phyloP scores from a whole-genome alignment of 2,888 invertebrate species.

The Cryptus armator region DNA sequence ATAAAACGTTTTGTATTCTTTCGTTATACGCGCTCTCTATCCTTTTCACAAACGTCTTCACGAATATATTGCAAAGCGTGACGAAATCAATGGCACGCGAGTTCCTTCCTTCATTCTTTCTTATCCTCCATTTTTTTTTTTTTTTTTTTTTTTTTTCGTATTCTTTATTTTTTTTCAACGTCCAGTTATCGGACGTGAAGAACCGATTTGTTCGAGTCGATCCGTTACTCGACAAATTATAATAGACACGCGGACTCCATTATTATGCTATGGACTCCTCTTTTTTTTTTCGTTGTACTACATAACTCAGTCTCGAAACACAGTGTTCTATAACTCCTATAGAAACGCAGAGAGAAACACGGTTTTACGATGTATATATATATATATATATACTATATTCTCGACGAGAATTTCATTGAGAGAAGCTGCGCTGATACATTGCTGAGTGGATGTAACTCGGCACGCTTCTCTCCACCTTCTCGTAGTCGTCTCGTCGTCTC shows the following conservation, averaged over 20 bases:
- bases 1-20: conserved; percentile 45
- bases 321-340: conserved; percentile 22
- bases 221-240: conserved; percentile 60
- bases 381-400: conserved; percentile 5
- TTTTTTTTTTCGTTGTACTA: conserved; percentile 16
- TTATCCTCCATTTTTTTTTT: conserved; percentile 23
- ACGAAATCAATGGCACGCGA: conserved; percentile 59
- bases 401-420: conserved; percentile 63
- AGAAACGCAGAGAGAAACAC: not conserved
- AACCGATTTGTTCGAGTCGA: conserved; percentile 63
- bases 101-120: conserved; percentile 17
- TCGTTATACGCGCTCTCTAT: conserved; percentile 6
- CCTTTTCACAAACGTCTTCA: conserved; percentile 23
- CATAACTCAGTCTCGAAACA: conserved; percentile 27
- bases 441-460: conserved; percentile 46
- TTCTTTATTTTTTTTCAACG: not conserved
- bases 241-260: conserved; percentile 50
- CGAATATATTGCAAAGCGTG: conserved; percentile 44
- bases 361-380: conserved; percentile 2
- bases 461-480: conserved; percentile 49
- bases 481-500: conserved; percentile 37
- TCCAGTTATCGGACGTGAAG: conserved; percentile 48
- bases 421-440: conserved; percentile 46
- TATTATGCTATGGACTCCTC: conserved; percentile 43
- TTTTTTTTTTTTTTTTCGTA: not conserved